Evolutionary conservation across 2,888 invertebrate species (phyloP).

Genomic region (Lasioglossum villosulum): DNA sequence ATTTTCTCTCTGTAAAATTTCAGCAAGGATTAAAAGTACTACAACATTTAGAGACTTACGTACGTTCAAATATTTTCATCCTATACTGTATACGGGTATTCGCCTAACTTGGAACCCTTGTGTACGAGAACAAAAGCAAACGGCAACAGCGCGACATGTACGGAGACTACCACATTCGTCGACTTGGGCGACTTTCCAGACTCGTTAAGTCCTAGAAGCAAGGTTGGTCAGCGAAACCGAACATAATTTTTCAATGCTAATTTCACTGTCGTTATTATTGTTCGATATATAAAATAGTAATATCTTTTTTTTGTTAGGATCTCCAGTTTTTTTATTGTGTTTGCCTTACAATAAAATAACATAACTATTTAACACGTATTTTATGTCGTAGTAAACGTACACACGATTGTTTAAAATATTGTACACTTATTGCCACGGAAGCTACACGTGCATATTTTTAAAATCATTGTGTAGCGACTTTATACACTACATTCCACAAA

Average conservation of each 20-base stretch:
- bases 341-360: too few species aligned
- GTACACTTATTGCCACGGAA: not conserved
- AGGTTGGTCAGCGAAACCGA: not conserved
- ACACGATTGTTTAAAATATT: not conserved
- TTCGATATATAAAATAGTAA: not conserved
- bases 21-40: not conserved
- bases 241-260: not conserved
- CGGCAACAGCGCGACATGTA: not conserved
- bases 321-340: not conserved
- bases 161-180: not conserved
- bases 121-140: constrained; percentile 5
- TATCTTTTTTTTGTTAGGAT: not conserved
- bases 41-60: not conserved
- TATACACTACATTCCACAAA: not conserved
- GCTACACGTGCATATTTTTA: too few species aligned
- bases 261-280: not conserved
- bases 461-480: not conserved
- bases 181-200: not conserved
- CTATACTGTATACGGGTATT: not conserved
- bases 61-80: not conserved
- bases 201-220: not conserved
- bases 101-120: not conserved
- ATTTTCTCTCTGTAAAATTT: not conserved
- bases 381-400: not conserved
- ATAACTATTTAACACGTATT: too few species aligned